Evolutionary conservation across 2,113 vertebrate species (phyloP).

Genomic region (Anolis carolinensis): DNA sequence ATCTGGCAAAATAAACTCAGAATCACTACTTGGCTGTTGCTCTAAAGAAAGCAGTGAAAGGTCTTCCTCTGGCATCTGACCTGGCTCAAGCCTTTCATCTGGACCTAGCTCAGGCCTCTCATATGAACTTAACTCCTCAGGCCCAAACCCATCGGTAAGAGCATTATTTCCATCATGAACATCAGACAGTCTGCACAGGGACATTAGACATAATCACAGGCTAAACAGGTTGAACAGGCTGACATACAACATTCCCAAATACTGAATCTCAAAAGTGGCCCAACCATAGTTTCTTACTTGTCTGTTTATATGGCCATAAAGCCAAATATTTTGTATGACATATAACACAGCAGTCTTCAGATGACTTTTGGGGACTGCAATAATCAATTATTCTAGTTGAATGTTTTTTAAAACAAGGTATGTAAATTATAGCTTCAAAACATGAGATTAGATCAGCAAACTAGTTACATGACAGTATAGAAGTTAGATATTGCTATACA

Average conservation of each 20-base stretch:
- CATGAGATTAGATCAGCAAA: background rate
- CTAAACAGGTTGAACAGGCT: too few relatives aligned
- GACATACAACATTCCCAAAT: background rate
- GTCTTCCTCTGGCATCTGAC: too few relatives aligned
- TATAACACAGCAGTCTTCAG: background rate
- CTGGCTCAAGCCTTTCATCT: too few relatives aligned
- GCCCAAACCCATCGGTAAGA: too few relatives aligned
- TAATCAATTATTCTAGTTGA: background rate
- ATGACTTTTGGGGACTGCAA: background rate
- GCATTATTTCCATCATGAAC: too few relatives aligned
- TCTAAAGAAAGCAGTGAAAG: too few relatives aligned
- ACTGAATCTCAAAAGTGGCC: background rate
- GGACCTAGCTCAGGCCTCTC: too few relatives aligned
- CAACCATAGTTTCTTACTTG: background rate
- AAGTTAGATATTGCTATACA: background rate
- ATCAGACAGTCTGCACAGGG: too few relatives aligned
- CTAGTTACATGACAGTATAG: background rate
- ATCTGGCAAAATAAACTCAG: too few relatives aligned
- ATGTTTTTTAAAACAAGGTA: background rate
- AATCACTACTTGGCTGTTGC: too few relatives aligned
- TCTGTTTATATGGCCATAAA: background rate
- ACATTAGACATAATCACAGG: too few relatives aligned
- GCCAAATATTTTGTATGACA: background rate
- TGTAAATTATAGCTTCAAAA: background rate
- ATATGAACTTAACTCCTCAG: too few relatives aligned